Conservation (phyloP, 1,140 invertebrate genomes). For the Epicauta chinensis region DNA sequence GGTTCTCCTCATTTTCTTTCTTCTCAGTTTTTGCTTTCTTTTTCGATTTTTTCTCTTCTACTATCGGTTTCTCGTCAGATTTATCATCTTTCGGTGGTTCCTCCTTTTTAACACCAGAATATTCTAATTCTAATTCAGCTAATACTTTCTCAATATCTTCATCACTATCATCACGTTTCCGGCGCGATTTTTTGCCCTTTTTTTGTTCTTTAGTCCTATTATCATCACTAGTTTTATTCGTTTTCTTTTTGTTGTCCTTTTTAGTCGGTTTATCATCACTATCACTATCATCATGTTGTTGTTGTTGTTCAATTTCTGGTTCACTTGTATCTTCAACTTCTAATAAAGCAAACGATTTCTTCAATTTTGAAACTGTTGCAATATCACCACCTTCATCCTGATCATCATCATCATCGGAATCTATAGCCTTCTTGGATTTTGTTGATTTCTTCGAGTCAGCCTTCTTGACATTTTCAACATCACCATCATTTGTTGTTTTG, state of each 20-base stretch:
- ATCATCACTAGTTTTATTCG: slow-evolving; percentile 47
- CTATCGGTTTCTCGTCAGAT: slow-evolving; percentile 37
- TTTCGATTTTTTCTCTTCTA: slow-evolving; percentile 17
- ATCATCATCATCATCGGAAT: slow-evolving; percentile 40
- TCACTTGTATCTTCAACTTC: slow-evolving; percentile 42
- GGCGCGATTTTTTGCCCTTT: slow-evolving; percentile 64
- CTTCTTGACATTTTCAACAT: slow-evolving; percentile 31
- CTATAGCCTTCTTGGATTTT: slow-evolving; percentile 42
- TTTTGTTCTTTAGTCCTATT: slow-evolving; percentile 52
- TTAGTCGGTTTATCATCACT: slow-evolving; percentile 45
- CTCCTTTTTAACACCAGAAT: slow-evolving; percentile 50
- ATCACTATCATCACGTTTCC: slow-evolving; percentile 71
- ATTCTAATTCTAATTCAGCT: slow-evolving; percentile 73
- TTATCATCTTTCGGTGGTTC: slow-evolving; percentile 11
- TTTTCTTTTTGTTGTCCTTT: slow-evolving; percentile 51
- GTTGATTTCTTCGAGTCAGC: slow-evolving; percentile 33
- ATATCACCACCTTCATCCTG: slow-evolving; percentile 10
- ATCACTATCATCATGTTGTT: slow-evolving; percentile 37
- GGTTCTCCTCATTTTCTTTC: slow-evolving; percentile 15
- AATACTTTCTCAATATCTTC: slow-evolving; percentile 80
- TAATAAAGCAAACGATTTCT: slow-evolving; percentile 39
- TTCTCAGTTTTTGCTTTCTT: slow-evolving; percentile 17
- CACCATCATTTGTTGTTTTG: slow-evolving; percentile 35
- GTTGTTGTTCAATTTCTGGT: slow-evolving; percentile 39
- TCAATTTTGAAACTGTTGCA: slow-evolving; percentile 30